Conservation (phyloP, 1,140 invertebrate species). For the Apocrypta bakeri region DNA sequence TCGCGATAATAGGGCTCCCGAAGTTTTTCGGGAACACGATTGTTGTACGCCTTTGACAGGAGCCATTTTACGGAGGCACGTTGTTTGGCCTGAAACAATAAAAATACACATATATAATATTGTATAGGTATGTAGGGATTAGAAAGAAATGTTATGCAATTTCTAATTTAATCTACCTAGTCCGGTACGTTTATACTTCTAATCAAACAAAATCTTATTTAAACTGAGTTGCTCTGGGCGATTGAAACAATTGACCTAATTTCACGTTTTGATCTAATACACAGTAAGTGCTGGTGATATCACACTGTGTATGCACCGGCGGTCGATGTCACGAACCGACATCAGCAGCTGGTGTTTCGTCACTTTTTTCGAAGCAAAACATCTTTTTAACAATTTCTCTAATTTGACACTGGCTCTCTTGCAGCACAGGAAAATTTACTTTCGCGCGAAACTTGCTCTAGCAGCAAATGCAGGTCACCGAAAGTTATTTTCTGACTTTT, state of each 20-base stretch:
- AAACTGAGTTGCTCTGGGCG: background rate
- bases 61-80: slow-evolving; percentile 98
- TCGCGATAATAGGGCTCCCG: slow-evolving; percentile 96
- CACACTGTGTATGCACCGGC: background rate
- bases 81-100: slow-evolving; percentile 92
- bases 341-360: background rate
- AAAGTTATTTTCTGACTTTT: background rate
- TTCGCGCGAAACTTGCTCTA: background rate
- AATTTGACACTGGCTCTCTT: background rate
- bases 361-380: background rate
- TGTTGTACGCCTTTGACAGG: slow-evolving; percentile 96
- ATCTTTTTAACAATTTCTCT: background rate
- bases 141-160: too few species aligned
- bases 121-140: too few species aligned
- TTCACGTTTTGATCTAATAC: background rate
- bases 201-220: background rate
- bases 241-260: background rate
- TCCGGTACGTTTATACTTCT: background rate
- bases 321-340: background rate
- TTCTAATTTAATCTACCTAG: background rate
- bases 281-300: background rate
- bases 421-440: background rate
- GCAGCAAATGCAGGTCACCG: background rate
- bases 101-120: slow-evolving; percentile 40
- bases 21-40: slow-evolving; percentile 94